Conservation (phyloP, 2,888 invertebrate genomes). For the Seira sanloemensis region DNA sequence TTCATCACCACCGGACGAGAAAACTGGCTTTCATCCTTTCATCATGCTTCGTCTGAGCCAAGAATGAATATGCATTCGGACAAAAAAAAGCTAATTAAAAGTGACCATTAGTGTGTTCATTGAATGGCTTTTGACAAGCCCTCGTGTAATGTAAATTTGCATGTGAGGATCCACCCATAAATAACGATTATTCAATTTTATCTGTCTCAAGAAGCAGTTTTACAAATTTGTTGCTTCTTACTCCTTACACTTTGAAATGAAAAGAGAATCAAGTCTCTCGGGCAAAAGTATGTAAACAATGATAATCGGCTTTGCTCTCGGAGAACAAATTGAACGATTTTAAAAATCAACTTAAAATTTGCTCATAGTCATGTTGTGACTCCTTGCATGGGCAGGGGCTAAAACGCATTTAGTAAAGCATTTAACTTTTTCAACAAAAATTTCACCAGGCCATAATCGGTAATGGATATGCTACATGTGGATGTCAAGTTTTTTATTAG, state of each 20-base stretch:
- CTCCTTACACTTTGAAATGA: background rate
- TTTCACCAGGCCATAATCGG: background rate
- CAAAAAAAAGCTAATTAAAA: constrained; percentile 3
- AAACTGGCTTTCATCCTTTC: no score
- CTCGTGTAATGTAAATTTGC: background rate
- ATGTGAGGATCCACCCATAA: background rate
- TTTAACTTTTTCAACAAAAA: no score
- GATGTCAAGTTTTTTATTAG: background rate
- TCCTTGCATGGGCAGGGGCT: background rate
- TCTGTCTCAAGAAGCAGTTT: background rate
- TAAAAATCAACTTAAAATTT: no score
- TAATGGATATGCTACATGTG: background rate
- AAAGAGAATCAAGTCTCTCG: background rate
- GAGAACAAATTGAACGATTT: background rate
- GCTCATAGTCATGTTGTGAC: background rate
- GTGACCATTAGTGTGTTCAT: background rate
- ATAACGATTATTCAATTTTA: background rate
- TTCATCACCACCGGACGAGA: no score
- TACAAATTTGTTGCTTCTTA: background rate
- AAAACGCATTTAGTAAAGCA: no score
- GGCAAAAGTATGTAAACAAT: background rate
- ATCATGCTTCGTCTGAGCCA: background rate
- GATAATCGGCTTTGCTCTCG: background rate
- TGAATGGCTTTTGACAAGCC: background rate
- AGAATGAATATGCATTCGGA: background rate